Percentiles rank a stretch among this genome's conserved stretches.
Evolutionary conservation across 2,797 vertebrate species (phyloP).

Genomic region (Cuculus canorus): DNA sequence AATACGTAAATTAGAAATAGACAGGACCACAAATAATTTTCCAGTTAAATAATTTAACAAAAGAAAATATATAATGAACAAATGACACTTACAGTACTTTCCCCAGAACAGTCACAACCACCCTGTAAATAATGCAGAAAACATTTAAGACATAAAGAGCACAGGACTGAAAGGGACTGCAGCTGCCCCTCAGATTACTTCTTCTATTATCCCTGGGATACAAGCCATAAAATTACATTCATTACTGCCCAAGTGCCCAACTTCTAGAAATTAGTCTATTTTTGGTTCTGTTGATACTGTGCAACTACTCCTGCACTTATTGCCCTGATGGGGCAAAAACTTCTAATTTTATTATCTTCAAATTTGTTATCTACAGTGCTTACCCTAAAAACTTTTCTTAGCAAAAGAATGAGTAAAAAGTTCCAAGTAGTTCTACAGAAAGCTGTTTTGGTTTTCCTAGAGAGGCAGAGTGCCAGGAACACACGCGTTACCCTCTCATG

Average conservation of each 20-base stretch:
- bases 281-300: neutral
- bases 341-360: neutral
- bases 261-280: neutral
- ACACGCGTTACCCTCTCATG: neutral
- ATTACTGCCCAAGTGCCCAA: neutral
- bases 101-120: slow-evolving; percentile 58
- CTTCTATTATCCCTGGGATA: neutral
- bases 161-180: neutral
- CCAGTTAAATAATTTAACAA: neutral
- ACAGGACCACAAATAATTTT: neutral
- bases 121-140: slow-evolving; percentile 45
- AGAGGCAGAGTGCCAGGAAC: neutral
- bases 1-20: neutral
- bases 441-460: neutral
- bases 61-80: neutral
- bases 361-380: neutral
- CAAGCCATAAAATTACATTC: neutral
- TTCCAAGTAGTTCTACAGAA: neutral
- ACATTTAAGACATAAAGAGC: neutral
- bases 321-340: neutral
- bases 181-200: neutral
- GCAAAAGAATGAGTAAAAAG: neutral
- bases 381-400: neutral
- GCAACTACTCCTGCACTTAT: neutral
- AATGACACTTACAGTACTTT: slow-evolving; percentile 49